Base-by-base conservation (phyloP, 2,797 vertebrate genomes). In the Poliocrania exsul region DNA sequence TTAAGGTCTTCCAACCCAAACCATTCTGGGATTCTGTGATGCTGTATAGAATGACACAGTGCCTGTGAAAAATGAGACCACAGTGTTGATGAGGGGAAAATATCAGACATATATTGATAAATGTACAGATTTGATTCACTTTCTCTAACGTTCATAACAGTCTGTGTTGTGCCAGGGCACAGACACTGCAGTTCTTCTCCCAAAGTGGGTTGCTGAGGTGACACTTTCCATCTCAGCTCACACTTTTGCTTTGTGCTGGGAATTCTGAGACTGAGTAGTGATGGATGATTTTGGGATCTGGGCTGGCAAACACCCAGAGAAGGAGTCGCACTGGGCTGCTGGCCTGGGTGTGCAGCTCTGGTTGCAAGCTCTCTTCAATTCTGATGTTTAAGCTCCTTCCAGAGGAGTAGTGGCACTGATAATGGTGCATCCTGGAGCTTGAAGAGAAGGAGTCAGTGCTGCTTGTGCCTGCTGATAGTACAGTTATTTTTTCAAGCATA, bases 61-160 rank as follows among this genome's bases (percentile, higher is more conserved):
- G 79, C 37, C 67, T 74, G 5, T 50, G 20, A 33, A 35, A 74
- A 82, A 16, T 20, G 42, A 70, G 2, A 40, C 33, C 14, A 11
- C 25, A 19, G 7, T 50, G 46, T 40, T 53, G 31, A 8, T 37
- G 33, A 42, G n/a, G 23, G 20, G 26, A 28, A 31, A 37, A 37
- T 38, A 23, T 1, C 23, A 49, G 23, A 6, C 9, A 2, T 8
- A 0, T 50, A 16, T 20, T 50, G 60, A 21, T 7, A 51, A 29
- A 26, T 38, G 12, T 33, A 19, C 8, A 67, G 42, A 23, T 78
- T 18, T 38, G 33, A 24, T n/a, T 56, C 0, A 1, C 51, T 79
- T 73, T 56, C 35, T 56, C 25, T n/a, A 0, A 5, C 0, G 0
- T 38, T 47, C 7, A 8, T 38, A 16, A 2, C 11, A 44, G 11